Evolutionary conservation across 2,113 vertebrate species (phyloP), one percentile per base, ranked within the genome.

Genomic region (Mustela nigripes): DNA sequence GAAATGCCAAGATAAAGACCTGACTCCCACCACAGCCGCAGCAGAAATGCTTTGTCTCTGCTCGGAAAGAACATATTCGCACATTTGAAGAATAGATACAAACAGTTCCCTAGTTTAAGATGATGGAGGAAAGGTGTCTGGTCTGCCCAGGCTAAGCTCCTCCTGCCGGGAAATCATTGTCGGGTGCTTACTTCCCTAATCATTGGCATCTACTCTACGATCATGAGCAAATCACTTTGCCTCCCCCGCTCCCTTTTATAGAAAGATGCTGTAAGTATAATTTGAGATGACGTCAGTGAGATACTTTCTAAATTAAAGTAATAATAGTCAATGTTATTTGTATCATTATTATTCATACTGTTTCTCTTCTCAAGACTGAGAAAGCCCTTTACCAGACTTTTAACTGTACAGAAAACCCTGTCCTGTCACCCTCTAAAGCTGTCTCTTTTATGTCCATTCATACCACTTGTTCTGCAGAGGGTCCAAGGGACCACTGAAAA

Each of bases 321-420:
- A 84, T 15, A 74, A 56, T 69, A 90, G 10, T 73, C 62, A 50
- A 7, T 16, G 4, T 63, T 80, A n/a, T 88, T 80, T 71, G 4
- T 7, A 63, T 58, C 12, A 11, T 42, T 71, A 63, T 65, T 73
- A 73, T 86, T 92, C 84, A 33, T 56, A 26, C 60, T 18, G 63
- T 11, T n/a, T 86, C 19, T 81, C 65, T 60, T 93, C 71, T 85
- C 39, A 95, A 73, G 42, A 94, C 7, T 45, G 21, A 91, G 16
- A 96, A 93, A 81, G n/a, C 42, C 28, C 24, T 80, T 62, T 48
- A 50, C 58, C 63, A 96, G 33, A 74, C 18, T 79, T 98, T 80
- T 33, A 74, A 93, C 31, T 80, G 15, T 18, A 28, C n/a, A 42
- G n/a, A 33, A 80, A 96, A 95, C 15, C 42, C 31, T 93, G 36